Percentiles rank a stretch among this genome's conserved stretches.
Conservation (phyloP, 2,888 invertebrate species). For the Apamea anceps region DNA sequence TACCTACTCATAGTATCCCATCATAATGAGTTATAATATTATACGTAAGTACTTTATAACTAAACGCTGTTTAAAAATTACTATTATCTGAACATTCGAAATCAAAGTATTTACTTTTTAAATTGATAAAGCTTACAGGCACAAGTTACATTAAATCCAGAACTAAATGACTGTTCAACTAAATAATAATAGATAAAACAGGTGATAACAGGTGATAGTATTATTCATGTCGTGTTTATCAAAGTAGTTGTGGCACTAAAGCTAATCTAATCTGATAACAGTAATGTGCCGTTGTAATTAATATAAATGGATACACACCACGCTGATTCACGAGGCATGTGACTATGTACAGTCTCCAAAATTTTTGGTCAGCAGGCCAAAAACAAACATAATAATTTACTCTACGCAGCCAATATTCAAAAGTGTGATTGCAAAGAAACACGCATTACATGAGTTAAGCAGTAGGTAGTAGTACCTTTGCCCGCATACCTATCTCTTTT, state of each 20-base stretch:
- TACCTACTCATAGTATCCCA: not conserved
- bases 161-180: not conserved
- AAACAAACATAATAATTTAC: not conserved
- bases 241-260: not conserved
- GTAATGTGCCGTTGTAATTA: constrained; percentile 13
- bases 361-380: no score
- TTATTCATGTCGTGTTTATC: not conserved
- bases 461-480: not conserved
- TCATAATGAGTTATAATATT: not conserved
- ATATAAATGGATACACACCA: constrained; percentile 7
- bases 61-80: not conserved
- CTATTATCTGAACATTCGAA: not conserved
- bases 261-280: constrained; percentile 35
- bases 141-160: not conserved
- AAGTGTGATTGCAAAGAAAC: not conserved
- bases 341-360: not conserved
- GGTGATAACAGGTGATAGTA: constrained; percentile 1
- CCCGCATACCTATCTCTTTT: not conserved
- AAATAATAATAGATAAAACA: not conserved
- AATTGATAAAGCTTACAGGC: not conserved
- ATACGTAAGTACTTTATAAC: no score
- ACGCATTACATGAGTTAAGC: not conserved
- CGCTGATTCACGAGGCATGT: not conserved
- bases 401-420: not conserved
- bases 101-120: not conserved